Evolutionary conservation across 2,113 vertebrate genomes (phyloP), one percentile per base, ranked within the genome.

Genomic region (Parus major): DNA sequence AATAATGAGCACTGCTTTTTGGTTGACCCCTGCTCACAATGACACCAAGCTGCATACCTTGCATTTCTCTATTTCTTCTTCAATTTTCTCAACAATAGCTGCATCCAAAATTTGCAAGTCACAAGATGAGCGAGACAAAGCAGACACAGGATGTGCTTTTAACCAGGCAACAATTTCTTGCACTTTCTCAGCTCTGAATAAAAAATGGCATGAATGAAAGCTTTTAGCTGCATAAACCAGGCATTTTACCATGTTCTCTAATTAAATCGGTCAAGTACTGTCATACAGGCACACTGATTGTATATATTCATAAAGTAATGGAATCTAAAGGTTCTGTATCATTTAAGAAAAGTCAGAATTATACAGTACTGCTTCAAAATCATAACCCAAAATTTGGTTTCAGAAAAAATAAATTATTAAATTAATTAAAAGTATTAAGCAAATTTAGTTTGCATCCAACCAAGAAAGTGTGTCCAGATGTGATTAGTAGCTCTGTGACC

Each of bases 91-190:
- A 86, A 99, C 98, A 75, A 99, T 98, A 71, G 98, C 98, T 76
- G 97, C 90, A 95, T 99, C 99, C 97, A 99, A 93, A 93, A 99
- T 98, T 97, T 99, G 98, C 88, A 99, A 98, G 93, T 99, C 99
- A 97, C 99, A 99, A 65, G 99, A 99, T 15, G 98, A 98, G 47
- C 99, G 97, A 90, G 98, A 98, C 50, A 98, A 95, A 65, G 98
- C 97, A 92, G 98, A 98, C 71, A 99, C 98, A 47, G 99, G 98
- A 96, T 99, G 98, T 47, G 97, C 97, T 95, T 98, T 99, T 61
- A 99, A 95, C 99, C 99, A 99, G 73, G 97, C 97, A 49, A 98
- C 97, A 90, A 99, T 98, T 97, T 99, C 98, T 96, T 99, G 98
- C 82, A 99, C 98, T 92, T 98, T 99, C 70, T 99, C 98, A 75